Base-by-base conservation (phyloP, 2,113 vertebrate species). In the Apus apus region DNA sequence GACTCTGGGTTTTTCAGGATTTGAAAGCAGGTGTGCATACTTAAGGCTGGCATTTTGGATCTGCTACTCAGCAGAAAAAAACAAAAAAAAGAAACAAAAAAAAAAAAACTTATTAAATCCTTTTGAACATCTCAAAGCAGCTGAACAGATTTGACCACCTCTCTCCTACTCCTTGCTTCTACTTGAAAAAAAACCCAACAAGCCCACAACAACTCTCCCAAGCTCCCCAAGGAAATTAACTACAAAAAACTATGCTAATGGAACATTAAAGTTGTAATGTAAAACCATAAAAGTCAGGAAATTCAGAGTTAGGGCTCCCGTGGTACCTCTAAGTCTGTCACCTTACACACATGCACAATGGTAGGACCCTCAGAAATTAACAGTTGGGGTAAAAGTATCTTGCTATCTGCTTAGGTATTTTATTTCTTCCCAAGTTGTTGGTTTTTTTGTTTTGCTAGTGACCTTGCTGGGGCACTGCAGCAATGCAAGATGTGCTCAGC, bases 221-320 rank as follows among this genome's bases (percentile, higher is more conserved):
- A 53, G 30, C 26, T 94, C 97, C 94, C 95, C 32, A 79, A 94
- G 94, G 94, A 97, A 97, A 96, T 95, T 90, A 97, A 94, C 79
- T 95, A 95, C 93, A 96, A 94, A 95, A 90, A 83, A 5, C 70
- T 6, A 94, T 76, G 81, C 46, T 95, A 95, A 97, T 96, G 90
- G 95, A 94, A 95, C 94, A 94, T 96, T 96, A 92, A 91, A 87
- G 79, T 91, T 86, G 85, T 92, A 96, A 97, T 85, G 82, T 85
- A 92, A 93, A 96, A 92, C 86, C 94, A 62, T 97, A 95, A 95
- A 97, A 96, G 94, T 95, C 96, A 95, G 91, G 93, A 94, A 96
- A 97, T 93, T 94, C 90, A 82, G 93, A 95, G 85, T 92, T 97
- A 97, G 79, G 71, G 64, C 40, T 96, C 94, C 96, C 93, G 6